These are phyloP conservation scores for Eupithecia abbreviata DNA, from an alignment of 2,888 invertebrate genomes.

Conservation along the genomic window DNA sequence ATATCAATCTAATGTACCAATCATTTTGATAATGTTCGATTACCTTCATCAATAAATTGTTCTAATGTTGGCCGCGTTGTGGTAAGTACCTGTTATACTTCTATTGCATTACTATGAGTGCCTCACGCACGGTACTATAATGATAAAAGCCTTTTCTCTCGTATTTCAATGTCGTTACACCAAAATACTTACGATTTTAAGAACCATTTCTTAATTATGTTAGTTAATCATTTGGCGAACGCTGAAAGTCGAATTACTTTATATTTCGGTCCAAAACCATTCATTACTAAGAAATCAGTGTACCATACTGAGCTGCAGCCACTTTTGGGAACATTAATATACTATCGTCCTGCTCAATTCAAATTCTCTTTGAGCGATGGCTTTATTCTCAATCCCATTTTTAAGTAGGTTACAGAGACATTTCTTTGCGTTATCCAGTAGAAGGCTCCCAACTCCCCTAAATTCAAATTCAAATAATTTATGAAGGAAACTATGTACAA, in stretches of 20 bases:
- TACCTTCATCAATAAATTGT: neutral
- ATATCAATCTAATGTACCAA: conserved; percentile 12
- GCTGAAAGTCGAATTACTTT: neutral
- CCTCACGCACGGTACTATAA: too few species aligned
- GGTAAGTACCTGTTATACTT: neutral
- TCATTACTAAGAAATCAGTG: neutral
- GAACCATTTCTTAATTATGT: neutral
- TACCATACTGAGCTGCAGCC: too few species aligned
- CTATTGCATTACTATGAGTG: neutral
- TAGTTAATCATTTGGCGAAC: neutral
- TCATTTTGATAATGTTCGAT: conserved; percentile 1
- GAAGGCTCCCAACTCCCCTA: neutral
- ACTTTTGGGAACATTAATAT: too few species aligned
- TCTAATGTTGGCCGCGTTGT: neutral
- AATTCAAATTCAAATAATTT: too few species aligned
- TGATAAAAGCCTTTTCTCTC: too few species aligned
- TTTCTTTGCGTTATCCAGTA: neutral
- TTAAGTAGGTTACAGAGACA: neutral
- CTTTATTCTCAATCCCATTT: neutral
- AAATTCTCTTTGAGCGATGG: neutral
- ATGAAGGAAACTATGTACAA: too few species aligned
- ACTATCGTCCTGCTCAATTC: neutral
- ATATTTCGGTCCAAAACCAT: neutral
- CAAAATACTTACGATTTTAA: neutral
- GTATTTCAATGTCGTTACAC: neutral